Conservation (phyloP, 1,140 invertebrate genomes). For the Steinernema khuongi region DNA sequence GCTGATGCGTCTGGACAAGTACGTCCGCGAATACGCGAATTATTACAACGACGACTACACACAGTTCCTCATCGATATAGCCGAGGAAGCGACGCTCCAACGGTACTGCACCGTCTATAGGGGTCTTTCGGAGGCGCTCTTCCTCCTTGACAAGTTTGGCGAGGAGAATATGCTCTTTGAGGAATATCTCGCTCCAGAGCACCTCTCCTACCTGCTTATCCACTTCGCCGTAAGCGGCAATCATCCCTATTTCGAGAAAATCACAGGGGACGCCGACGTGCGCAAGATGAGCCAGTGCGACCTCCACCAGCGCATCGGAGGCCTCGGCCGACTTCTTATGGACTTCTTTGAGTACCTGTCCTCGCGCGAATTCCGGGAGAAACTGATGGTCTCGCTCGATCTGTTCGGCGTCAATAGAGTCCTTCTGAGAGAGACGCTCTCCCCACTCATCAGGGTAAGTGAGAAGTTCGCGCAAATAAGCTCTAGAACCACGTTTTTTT, state of each 20-base stretch:
- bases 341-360: neutral
- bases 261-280: neutral
- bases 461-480: no score
- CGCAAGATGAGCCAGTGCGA: neutral
- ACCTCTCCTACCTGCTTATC: neutral
- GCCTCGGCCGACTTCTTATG: neutral
- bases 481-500: no score
- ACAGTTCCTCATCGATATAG: neutral
- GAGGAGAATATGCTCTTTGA: neutral
- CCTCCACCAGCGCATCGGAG: neutral
- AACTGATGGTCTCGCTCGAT: neutral
- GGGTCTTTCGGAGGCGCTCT: neutral
- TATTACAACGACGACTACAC: neutral
- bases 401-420: neutral
- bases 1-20: neutral
- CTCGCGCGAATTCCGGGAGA: neutral
- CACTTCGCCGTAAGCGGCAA: slow-evolving; percentile 1
- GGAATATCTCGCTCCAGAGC: neutral
- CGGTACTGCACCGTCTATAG: neutral
- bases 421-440: neutral
- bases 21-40: neutral
- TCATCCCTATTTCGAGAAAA: neutral
- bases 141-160: neutral
- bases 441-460: no score
- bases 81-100: neutral